Conservation (phyloP, 2,797 vertebrate genomes). For the Hoplostethus atlanticus region DNA sequence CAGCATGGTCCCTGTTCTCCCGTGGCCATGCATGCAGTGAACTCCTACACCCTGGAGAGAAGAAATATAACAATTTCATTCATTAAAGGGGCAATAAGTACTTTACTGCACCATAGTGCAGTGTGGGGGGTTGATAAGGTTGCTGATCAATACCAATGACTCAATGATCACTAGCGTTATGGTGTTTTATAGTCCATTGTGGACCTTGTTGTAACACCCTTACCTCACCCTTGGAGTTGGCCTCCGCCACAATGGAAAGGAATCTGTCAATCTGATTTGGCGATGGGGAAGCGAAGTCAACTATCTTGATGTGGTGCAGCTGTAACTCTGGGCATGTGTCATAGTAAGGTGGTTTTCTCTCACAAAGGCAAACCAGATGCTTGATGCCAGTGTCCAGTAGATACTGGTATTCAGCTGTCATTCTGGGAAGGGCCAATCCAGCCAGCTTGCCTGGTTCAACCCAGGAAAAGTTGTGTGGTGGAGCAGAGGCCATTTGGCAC, state of each 20-base stretch:
- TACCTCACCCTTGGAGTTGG: conserved; percentile 89
- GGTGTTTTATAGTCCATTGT: no score
- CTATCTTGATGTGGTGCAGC: conserved; percentile 90
- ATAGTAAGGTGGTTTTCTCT: conserved; percentile 87
- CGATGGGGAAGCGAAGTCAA: conserved; percentile 90
- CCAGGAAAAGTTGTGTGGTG: conserved; percentile 95
- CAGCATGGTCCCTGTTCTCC: conserved; percentile 95
- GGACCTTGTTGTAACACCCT: conserved; percentile 7
- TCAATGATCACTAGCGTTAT: no score
- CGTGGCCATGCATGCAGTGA: conserved; percentile 92
- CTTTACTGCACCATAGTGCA: no score
- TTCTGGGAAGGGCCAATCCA: conserved; percentile 83
- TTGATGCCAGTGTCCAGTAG: conserved; percentile 89
- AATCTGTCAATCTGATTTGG: conserved; percentile 89
- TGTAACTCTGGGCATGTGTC: conserved; percentile 87
- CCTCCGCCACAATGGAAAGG: conserved; percentile 89
- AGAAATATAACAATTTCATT: background rate
- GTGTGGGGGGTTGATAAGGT: no score
- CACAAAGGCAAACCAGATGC: conserved; percentile 91
- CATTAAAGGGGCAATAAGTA: background rate
- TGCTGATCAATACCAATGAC: no score
- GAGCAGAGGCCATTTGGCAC: conserved; percentile 77
- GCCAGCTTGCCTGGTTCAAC: conserved; percentile 88
- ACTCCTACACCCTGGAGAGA: conserved; percentile 89
- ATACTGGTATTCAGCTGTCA: conserved; percentile 89